A percentile compares a stretch with the other conserved stretches of the same genome.
These are phyloP conservation scores for Melitaea athalia DNA, from an alignment of 2,888 invertebrate species.

Conservation along the genomic window DNA sequence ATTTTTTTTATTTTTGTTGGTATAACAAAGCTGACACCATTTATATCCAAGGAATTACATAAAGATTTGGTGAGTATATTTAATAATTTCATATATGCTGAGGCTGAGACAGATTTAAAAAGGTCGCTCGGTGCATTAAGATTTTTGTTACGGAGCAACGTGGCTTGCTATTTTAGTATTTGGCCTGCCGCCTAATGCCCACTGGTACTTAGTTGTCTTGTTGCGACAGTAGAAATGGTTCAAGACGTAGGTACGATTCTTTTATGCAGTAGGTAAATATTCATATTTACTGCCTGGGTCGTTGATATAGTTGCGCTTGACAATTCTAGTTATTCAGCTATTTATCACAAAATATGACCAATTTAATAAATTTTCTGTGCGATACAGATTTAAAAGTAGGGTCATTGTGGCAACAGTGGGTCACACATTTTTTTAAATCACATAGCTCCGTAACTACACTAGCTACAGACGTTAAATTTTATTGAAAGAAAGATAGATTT, in stretches of 20 bases:
- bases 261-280: slow-evolving; percentile 2
- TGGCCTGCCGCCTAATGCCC: slow-evolving; percentile 79
- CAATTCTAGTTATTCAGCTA: not conserved
- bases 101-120: slow-evolving; percentile 42
- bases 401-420: no score
- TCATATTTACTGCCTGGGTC: not conserved
- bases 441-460: no score
- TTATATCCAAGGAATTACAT: slow-evolving; percentile 96
- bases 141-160: slow-evolving; percentile 73
- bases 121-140: slow-evolving; percentile 69
- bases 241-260: slow-evolving; percentile 24
- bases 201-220: slow-evolving; percentile 60
- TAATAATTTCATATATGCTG: slow-evolving; percentile 20
- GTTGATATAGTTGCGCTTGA: not conserved
- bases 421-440: no score
- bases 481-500: no score
- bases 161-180: slow-evolving; percentile 78
- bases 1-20: slow-evolving; percentile 98
- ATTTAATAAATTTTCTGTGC: not conserved
- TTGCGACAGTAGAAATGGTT: slow-evolving; percentile 57
- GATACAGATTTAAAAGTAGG: no score
- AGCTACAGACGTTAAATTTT: no score
- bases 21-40: slow-evolving; percentile 94
- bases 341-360: not conserved
- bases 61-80: slow-evolving; percentile 93